Percentiles rank a stretch among this genome's conserved stretches.
phyloP scores from a whole-genome alignment of 2,888 invertebrate genomes.

The Eulithis testata region DNA sequence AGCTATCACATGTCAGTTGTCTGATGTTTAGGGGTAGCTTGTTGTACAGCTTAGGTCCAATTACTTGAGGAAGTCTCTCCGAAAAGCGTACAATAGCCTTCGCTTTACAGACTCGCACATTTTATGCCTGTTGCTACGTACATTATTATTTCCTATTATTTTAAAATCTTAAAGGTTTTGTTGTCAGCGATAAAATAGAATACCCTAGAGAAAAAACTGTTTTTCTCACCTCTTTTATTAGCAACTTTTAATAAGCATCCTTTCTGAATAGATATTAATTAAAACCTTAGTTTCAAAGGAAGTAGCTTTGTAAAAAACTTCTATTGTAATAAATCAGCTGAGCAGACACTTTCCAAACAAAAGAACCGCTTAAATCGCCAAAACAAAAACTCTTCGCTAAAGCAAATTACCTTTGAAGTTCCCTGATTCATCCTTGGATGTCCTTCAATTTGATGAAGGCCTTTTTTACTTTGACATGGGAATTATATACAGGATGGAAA shows the following conservation, averaged over 20 bases:
- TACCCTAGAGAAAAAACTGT: too few relatives aligned
- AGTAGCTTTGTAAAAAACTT: slow-evolving; percentile 12
- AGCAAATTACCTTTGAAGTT: slow-evolving; percentile 47
- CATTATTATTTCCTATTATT: too few relatives aligned
- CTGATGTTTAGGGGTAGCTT: too few relatives aligned
- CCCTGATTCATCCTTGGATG: slow-evolving; percentile 44
- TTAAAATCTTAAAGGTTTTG: too few relatives aligned
- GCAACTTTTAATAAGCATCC: background rate
- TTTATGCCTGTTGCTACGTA: too few relatives aligned
- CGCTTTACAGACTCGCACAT: too few relatives aligned
- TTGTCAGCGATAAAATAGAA: too few relatives aligned
- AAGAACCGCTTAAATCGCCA: slow-evolving; percentile 40
- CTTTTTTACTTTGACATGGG: slow-evolving; percentile 34
- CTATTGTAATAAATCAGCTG: slow-evolving; percentile 21
- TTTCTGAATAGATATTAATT: background rate
- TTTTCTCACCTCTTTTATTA: background rate
- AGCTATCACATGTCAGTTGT: too few relatives aligned
- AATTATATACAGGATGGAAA: slow-evolving; percentile 21
- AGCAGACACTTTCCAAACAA: slow-evolving; percentile 34
- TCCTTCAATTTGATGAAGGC: slow-evolving; percentile 45
- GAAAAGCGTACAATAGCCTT: too few relatives aligned
- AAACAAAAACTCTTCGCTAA: slow-evolving; percentile 48
- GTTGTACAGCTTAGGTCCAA: too few relatives aligned
- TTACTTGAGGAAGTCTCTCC: too few relatives aligned
- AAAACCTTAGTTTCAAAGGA: slow-evolving; percentile 12